Conservation (phyloP, 2,797 vertebrate genomes). For the Platyrinchus mystaceus region DNA sequence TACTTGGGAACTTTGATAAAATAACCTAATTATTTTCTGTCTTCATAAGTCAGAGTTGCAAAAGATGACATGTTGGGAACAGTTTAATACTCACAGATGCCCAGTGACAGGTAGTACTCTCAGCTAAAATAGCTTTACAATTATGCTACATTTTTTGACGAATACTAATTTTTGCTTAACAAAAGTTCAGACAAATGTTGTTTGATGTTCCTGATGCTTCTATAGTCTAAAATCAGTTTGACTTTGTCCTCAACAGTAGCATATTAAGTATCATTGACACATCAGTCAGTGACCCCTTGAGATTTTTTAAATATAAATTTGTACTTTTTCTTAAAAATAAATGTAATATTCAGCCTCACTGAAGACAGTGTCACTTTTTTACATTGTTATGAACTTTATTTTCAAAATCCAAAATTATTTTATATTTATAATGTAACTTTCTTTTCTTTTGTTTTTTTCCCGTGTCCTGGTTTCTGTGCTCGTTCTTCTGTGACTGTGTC, state of each 20-base stretch:
- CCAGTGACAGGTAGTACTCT: slow-evolving; percentile 35
- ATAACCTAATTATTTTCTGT: slow-evolving; percentile 29
- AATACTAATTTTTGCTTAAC: not conserved
- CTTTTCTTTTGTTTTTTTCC: not conserved
- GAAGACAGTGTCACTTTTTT: not conserved
- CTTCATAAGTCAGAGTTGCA: slow-evolving; percentile 17
- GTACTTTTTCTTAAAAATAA: not conserved
- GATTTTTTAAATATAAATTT: not conserved
- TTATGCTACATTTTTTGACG: not conserved
- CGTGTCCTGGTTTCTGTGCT: not conserved
- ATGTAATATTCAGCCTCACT: not conserved
- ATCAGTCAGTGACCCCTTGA: not conserved
- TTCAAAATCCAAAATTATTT: not conserved
- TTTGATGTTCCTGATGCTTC: not conserved
- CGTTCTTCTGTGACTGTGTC: not conserved
- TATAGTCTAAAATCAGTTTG: not conserved
- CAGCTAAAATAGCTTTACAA: not conserved
- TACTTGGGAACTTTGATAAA: slow-evolving; percentile 3
- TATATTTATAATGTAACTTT: not conserved
- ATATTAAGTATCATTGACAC: not conserved
- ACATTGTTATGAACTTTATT: not conserved
- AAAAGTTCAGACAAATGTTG: not conserved
- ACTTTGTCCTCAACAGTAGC: not conserved
- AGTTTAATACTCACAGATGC: slow-evolving; percentile 40
- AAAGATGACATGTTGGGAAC: slow-evolving; percentile 28